A percentile compares a stretch with the other conserved stretches of the same genome.
Evolutionary conservation across 2,888 invertebrate genomes (phyloP).

Genomic region (Sisyra nigra): DNA sequence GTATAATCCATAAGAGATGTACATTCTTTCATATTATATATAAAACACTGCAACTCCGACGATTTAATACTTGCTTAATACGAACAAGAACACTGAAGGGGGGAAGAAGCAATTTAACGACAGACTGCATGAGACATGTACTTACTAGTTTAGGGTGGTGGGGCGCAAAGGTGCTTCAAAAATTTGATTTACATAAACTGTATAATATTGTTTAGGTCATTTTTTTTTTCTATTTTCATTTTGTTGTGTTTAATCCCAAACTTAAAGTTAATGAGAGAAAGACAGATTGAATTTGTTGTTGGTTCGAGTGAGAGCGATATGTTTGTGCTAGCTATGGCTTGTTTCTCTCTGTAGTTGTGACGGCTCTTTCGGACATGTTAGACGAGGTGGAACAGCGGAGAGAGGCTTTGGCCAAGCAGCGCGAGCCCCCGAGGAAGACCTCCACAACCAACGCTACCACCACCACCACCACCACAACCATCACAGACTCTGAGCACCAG

Average conservation of each 20-base stretch:
- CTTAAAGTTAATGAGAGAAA: not conserved
- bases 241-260: too few species aligned
- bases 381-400: slow-evolving; percentile 64
- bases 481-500: slow-evolving; percentile 2
- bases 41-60: too few species aligned
- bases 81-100: too few species aligned
- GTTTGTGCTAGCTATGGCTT: slow-evolving; percentile 6
- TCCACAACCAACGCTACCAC: not conserved
- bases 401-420: slow-evolving; percentile 30
- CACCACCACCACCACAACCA: not conserved
- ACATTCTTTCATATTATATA: too few species aligned
- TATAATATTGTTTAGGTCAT: not conserved
- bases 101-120: too few species aligned
- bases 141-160: too few species aligned
- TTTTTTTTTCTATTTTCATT: not conserved
- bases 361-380: slow-evolving; percentile 65
- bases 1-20: too few species aligned
- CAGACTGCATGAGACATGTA: too few species aligned
- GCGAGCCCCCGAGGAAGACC: slow-evolving; percentile 6
- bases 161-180: too few species aligned
- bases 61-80: too few species aligned
- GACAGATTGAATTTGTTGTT: not conserved
- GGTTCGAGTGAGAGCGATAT: not conserved
- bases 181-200: not conserved
- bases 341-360: slow-evolving; percentile 38